phyloP scores from a whole-genome alignment of 1,140 invertebrate genomes.

The Drosophila persimilis region DNA sequence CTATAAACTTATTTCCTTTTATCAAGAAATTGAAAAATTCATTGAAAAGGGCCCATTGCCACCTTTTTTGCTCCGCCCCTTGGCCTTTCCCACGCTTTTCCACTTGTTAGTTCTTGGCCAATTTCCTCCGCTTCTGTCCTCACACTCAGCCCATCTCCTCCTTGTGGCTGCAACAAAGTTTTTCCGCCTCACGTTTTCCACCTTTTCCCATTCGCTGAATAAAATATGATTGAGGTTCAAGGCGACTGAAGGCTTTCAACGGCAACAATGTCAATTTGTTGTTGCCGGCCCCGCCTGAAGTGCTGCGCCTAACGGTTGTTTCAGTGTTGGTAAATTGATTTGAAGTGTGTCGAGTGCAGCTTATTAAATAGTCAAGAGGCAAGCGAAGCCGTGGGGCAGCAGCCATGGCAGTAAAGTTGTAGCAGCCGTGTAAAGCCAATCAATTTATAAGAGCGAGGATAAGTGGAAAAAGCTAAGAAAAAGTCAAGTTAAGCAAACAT shows the following conservation, averaged over 20 bases:
- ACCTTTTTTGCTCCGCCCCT: neutral
- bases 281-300: conserved; percentile 32
- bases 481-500: neutral
- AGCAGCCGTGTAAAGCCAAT: conserved; percentile 10
- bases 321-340: conserved; percentile 49
- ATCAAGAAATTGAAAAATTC: conserved; percentile 22
- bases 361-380: conserved; percentile 44
- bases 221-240: conserved; percentile 56
- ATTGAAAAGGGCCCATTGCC: conserved; percentile 21
- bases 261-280: conserved; percentile 50
- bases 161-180: conserved; percentile 28
- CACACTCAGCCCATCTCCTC: neutral
- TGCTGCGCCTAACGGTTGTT: conserved; percentile 34
- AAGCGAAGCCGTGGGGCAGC: neutral
- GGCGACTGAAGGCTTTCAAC: conserved; percentile 45
- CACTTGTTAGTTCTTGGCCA: conserved; percentile 7
- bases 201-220: conserved; percentile 39
- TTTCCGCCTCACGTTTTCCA: conserved; percentile 21
- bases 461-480: neutral
- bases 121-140: conserved; percentile 3
- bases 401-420: conserved; percentile 1
- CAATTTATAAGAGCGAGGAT: conserved; percentile 6
- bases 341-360: conserved; percentile 13
- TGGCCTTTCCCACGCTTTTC: conserved; percentile 22
- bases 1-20: conserved; percentile 12